Evolutionary conservation across 2,888 invertebrate genomes (phyloP), one percentile per base, ranked within the genome.

Genomic region (Molorchus minor): DNA sequence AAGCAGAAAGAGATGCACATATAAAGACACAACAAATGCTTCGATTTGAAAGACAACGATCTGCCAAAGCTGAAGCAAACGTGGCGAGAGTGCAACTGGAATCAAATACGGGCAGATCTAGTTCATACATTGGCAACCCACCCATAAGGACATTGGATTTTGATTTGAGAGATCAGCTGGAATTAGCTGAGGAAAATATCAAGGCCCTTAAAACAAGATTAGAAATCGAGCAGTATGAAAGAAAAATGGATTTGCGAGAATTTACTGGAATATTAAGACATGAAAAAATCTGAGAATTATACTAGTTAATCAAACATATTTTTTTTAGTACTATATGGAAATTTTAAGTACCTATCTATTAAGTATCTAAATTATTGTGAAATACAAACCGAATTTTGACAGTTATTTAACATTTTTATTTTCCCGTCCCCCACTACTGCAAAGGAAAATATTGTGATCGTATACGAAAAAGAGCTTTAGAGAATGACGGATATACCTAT

Each of bases 131-230:
- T 36, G 49, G 49, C 43, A 63, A 46, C 21, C 55, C 30, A 13
- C 47, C 38, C 1, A n/a, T 51, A 5, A 60, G 43, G 41, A 43
- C 52, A 16, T 25, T 46, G 17, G 68, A 66, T 35, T 25, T 33
- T n/a, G 61, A 40, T 36, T 56, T 71, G 12, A 69, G 67, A 62
- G 73, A 77, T 61, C 82, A 84, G 71, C 74, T 89, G 52, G 87
- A 87, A 72, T 76, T 90, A 53, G 83, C 88, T 0, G 85, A 88
- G 70, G 89, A 90, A 76, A 87, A 87, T 69, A 81, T 88, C 36
- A 85, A 87, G 73, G 85, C 87, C 13, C 79, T 89, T 74, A 85
- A 86, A 72, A 85, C 86, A 36, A 84, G 86, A 73, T 74, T 89
- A 33, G 84, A 84, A 70, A 86, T 88, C 74, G 82, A 88, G 25